Conservation (phyloP, 2,797 vertebrate genomes). For the Otolemur crassicaudatus region DNA sequence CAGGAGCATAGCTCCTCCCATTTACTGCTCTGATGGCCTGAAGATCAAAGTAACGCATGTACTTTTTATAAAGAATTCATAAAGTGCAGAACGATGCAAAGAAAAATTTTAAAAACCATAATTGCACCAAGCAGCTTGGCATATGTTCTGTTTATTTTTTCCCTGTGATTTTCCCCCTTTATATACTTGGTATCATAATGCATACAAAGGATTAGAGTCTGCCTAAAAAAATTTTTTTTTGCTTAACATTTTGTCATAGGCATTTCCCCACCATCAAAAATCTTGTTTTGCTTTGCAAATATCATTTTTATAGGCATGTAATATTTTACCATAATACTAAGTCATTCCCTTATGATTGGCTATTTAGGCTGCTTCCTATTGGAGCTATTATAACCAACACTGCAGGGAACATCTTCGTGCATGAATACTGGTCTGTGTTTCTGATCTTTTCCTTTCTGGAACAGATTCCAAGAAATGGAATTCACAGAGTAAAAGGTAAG, state of each 20-base stretch:
- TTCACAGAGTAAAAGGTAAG: not conserved
- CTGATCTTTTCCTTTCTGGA: conserved; percentile 27
- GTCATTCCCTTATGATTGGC: not conserved
- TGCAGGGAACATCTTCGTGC: not conserved
- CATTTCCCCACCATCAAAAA: not conserved
- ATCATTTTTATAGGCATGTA: not conserved
- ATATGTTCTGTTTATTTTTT: conserved; percentile 71
- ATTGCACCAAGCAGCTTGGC: conserved; percentile 61
- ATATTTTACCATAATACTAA: not conserved
- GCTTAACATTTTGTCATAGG: conserved; percentile 32
- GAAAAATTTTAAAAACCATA: conserved; percentile 13
- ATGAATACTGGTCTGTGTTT: not conserved
- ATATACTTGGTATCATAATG: conserved; percentile 46
- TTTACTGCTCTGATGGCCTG: conserved; percentile 51
- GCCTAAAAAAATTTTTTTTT: not conserved
- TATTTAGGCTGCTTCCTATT: not conserved
- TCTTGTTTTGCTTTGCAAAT: conserved; percentile 40
- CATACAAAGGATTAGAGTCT: not conserved
- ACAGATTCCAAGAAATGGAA: conserved; percentile 14
- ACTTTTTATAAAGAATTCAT: conserved; percentile 57
- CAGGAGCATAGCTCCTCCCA: not conserved
- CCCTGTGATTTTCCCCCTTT: conserved; percentile 59
- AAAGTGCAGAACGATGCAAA: conserved; percentile 63
- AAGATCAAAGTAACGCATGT: conserved; percentile 62
- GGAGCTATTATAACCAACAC: not conserved